A percentile compares a stretch with the other conserved stretches of the same genome.
Conservation (phyloP, 2,888 invertebrate genomes). For the Oasisia sp. region DNA sequence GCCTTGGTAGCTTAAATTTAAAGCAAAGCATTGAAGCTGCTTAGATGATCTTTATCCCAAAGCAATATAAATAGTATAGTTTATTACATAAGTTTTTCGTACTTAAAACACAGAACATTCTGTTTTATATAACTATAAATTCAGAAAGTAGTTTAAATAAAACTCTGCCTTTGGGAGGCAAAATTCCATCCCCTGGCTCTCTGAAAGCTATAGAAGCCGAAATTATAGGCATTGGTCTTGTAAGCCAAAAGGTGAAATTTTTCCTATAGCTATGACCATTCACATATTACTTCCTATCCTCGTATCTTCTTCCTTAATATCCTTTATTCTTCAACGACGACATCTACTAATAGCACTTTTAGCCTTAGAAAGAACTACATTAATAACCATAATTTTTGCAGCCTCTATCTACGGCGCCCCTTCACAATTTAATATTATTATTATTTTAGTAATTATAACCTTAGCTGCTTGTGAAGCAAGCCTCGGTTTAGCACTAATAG, state of each 20-base stretch:
- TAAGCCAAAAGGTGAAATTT: constrained; percentile 43
- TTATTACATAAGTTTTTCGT: constrained; percentile 41
- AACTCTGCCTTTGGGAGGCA: constrained; percentile 43
- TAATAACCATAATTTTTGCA: constrained; percentile 35
- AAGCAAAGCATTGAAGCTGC: constrained; percentile 43
- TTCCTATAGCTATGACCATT: constrained; percentile 34
- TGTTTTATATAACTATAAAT: constrained; percentile 27
- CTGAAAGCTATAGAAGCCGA: constrained; percentile 31
- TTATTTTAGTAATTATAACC: constrained; percentile 44
- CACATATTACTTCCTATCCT: constrained; percentile 14
- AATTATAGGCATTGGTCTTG: constrained; percentile 45
- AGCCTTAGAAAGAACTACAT: constrained; percentile 40
- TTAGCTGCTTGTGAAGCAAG: constrained; percentile 73
- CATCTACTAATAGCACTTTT: constrained; percentile 43
- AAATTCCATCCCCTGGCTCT: constrained; percentile 32
- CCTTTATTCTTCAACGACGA: constrained; percentile 37
- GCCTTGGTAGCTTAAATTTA: constrained; percentile 43
- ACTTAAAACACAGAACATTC: constrained; percentile 27
- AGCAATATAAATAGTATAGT: constrained; percentile 40
- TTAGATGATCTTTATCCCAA: constrained; percentile 33
- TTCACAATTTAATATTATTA: constrained; percentile 23
- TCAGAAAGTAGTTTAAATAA: constrained; percentile 43
- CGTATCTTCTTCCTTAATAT: constrained; percentile 28
- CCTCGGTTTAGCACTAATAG: constrained; percentile 74
- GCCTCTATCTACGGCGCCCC: constrained; percentile 13